A percentile compares a stretch with the other conserved stretches of the same genome.
Conservation (phyloP, 2,797 vertebrate species). For the Coracias cyanogaster region DNA sequence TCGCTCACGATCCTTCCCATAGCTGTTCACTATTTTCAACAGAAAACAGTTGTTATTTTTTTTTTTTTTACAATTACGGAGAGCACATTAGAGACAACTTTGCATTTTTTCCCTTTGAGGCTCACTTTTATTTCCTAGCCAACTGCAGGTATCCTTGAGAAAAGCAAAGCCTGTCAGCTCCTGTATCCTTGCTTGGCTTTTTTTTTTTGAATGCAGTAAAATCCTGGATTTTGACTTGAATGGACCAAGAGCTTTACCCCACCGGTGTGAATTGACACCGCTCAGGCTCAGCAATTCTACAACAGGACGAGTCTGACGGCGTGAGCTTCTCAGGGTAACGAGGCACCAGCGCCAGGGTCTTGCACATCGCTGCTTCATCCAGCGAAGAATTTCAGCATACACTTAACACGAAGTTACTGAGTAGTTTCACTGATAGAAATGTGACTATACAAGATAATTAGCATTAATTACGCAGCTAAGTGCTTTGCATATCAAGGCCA, state of each 20-base stretch:
- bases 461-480: background rate
- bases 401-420: background rate
- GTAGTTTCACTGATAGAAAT: background rate
- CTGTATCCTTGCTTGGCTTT: background rate
- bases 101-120: background rate
- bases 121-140: background rate
- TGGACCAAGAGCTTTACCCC: background rate
- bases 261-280: background rate
- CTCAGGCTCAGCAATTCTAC: background rate
- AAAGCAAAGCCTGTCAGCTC: background rate
- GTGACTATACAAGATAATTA: background rate
- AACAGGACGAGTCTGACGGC: background rate
- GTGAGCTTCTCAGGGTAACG: background rate
- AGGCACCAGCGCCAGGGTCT: background rate
- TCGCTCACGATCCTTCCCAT: background rate
- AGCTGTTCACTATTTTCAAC: background rate
- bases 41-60: background rate
- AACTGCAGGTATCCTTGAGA: background rate
- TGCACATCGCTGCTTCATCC: background rate
- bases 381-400: background rate
- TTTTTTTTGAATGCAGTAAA: background rate
- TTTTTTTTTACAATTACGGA: background rate
- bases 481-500: conserved; percentile 10
- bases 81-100: background rate
- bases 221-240: background rate